Evolutionary conservation across 2,888 invertebrate genomes (phyloP), one percentile per base, ranked within the genome.

Genomic region (Scaptomyza parva): DNA sequence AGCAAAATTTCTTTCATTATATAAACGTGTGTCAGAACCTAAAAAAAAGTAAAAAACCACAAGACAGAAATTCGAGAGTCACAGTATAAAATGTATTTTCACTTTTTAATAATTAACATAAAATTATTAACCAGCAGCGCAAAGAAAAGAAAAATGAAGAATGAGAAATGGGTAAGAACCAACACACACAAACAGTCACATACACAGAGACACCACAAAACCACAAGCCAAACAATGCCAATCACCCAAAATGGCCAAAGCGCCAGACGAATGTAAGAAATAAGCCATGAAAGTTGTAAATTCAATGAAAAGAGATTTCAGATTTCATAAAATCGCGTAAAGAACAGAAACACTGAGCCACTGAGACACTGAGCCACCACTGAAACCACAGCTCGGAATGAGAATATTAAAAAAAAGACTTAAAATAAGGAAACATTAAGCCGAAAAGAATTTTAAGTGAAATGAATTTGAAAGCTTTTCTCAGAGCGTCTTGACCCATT

Each of bases 91-190:
- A 70, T 41, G 59, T 80, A 77, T 86, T 85, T 88, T 88, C 84
- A 84, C 84, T 84, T 84, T 84, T 84, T 88, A 84, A 88, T 84
- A 84, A 88, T 88, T 88, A 84, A 75, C 88, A 84, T 86, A 84
- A 84, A 72, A 77, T 77, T 84, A 85, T 87, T 78, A 81, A 81
- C 64, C 73, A 70, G 70, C 70, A 55, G 60, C 41, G 61, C 60
- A 78, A 70, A 67, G 71, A 68, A 71, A 65, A 68, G 70, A 65
- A 2, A 28, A 8, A 17, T 8, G 58, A 72, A 41, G 63, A 64
- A 54, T 53, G 55, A 47, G 65, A 52, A 67, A 81, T 66, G 69
- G 70, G 61, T 57, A 71, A 73, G 73, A 76, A 86, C 61, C 50
- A 63, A 57, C 41, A 44, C 33, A 41, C 35, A 62, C 26, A 40